Conservation (phyloP, 2,888 invertebrate species). For the Acleris laterana region DNA sequence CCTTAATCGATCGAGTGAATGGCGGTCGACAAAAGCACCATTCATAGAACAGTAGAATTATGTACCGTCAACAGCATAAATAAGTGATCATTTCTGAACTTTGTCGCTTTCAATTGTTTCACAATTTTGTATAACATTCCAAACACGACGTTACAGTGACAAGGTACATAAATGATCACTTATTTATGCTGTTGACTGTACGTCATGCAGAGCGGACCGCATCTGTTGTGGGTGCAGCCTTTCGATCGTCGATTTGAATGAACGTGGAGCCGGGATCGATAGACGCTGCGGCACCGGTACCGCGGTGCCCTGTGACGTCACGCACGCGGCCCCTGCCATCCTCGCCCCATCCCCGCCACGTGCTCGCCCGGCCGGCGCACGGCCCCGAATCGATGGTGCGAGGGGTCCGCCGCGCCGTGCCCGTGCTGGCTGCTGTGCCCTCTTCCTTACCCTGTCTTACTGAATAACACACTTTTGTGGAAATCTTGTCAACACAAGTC, state of each 20-base stretch:
- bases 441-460: conserved; percentile 34
- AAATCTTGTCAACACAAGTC: no score
- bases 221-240: conserved; percentile 41
- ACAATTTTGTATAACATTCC: no score
- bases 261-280: conserved; percentile 52
- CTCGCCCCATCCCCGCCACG: conserved; percentile 47
- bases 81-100: no score
- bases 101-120: no score
- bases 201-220: conserved; percentile 23
- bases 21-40: conserved; percentile 39
- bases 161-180: no score
- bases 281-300: conserved; percentile 56
- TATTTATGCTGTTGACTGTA: no score
- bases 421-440: conserved; percentile 37
- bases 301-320: conserved; percentile 60
- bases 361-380: conserved; percentile 47
- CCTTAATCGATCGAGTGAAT: conserved; percentile 42
- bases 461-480: conserved; percentile 32
- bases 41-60: conserved; percentile 33
- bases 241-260: conserved; percentile 55
- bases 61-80: no score
- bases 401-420: conserved; percentile 42
- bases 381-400: conserved; percentile 53
- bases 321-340: conserved; percentile 42
- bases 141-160: no score